Conservation (phyloP, 2,888 invertebrate genomes). For the Colostygia pectinataria region DNA sequence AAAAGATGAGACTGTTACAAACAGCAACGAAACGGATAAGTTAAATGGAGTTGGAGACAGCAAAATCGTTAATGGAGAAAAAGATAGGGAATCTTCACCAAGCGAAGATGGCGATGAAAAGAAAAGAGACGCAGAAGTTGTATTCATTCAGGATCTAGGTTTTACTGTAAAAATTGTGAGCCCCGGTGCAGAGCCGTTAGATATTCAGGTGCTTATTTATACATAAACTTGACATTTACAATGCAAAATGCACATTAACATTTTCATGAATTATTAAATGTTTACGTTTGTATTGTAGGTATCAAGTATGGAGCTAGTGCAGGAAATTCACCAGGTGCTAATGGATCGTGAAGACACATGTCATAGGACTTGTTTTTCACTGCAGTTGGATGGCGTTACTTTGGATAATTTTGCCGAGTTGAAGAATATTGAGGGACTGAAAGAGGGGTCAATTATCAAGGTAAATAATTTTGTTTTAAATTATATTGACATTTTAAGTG, state of each 20-base stretch:
- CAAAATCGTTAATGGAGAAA: slow-evolving; percentile 68
- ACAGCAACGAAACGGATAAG: slow-evolving; percentile 51
- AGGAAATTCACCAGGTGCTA: slow-evolving; percentile 98
- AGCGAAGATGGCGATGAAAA: slow-evolving; percentile 82
- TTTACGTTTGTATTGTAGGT: slow-evolving; percentile 80
- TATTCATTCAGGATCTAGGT: slow-evolving; percentile 95
- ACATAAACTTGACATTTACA: slow-evolving; percentile 25
- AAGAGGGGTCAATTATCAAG: slow-evolving; percentile 96
- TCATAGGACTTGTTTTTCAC: slow-evolving; percentile 98
- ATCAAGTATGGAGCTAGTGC: slow-evolving; percentile 98
- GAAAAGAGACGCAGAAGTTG: slow-evolving; percentile 89
- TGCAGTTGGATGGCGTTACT: slow-evolving; percentile 96
- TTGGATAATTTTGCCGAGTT: slow-evolving; percentile 99
- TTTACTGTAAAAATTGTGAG: slow-evolving; percentile 97
- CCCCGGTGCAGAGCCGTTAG: slow-evolving; percentile 95
- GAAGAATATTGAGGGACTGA: slow-evolving; percentile 97
- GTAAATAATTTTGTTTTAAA: slow-evolving; percentile 60
- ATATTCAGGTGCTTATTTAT: slow-evolving; percentile 91
- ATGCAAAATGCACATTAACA: slow-evolving; percentile 23
- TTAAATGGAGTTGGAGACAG: slow-evolving; percentile 62
- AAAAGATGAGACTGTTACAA: slow-evolving; percentile 46
- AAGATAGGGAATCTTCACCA: slow-evolving; percentile 71
- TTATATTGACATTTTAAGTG: no score
- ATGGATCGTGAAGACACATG: slow-evolving; percentile 99
- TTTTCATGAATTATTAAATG: slow-evolving; percentile 30